phyloP scores from a whole-genome alignment of 2,888 invertebrate genomes.

The Rugalucina vietnamica region DNA sequence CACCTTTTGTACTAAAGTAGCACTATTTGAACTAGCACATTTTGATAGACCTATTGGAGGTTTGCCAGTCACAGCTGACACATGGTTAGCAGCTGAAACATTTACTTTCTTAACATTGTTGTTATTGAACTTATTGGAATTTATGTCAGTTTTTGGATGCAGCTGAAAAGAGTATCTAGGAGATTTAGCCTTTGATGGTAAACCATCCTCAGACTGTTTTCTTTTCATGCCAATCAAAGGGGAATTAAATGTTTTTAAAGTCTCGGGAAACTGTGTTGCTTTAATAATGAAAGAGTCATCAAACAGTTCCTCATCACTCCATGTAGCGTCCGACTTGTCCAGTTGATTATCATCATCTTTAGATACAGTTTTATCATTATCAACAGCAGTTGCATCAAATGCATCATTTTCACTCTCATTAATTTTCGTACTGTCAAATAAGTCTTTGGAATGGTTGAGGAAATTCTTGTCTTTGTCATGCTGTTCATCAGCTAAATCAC shows the following conservation, averaged over 20 bases:
- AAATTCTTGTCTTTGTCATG: neutral
- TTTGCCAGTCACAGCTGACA: neutral
- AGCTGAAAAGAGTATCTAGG: constrained; percentile 45
- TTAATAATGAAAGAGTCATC: constrained; percentile 72
- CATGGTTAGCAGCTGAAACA: neutral
- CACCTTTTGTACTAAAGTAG: neutral
- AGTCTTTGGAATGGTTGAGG: constrained; percentile 39
- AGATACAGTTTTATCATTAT: neutral
- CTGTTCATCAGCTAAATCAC: neutral
- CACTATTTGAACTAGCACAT: neutral
- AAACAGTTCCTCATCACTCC: constrained; percentile 76
- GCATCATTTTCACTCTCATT: neutral
- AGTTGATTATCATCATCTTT: neutral
- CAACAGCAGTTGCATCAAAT: constrained; percentile 14
- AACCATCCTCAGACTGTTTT: constrained; percentile 30
- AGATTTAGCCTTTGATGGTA: constrained; percentile 43
- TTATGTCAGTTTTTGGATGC: neutral
- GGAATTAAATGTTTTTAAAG: constrained; percentile 31
- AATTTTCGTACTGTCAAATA: constrained; percentile 38
- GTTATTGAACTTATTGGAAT: neutral
- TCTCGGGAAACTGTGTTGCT: constrained; percentile 67
- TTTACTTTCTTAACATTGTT: too few relatives aligned
- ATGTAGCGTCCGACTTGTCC: constrained; percentile 42
- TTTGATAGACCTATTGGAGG: neutral
- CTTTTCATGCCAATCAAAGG: constrained; percentile 52